phyloP scores from a whole-genome alignment of 2,888 invertebrate genomes.

The Cataglyphis rosenhaueri region DNA sequence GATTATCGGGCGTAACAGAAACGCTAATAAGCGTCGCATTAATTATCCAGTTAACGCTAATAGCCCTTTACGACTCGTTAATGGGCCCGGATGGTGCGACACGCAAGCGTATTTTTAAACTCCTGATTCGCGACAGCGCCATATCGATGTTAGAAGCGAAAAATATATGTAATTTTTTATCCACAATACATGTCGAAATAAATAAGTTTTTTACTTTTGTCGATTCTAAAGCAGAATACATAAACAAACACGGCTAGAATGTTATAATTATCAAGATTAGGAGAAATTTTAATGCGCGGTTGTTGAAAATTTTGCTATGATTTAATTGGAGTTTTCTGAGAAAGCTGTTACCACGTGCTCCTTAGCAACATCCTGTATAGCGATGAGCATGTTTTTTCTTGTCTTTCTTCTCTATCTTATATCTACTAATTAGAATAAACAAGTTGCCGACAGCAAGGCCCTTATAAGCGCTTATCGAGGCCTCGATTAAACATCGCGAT shows the following conservation, averaged over 20 bases:
- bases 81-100: conserved; percentile 9
- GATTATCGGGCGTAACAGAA: conserved; percentile 45
- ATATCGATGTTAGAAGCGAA: not conserved
- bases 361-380: conserved; percentile 27
- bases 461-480: conserved; percentile 69
- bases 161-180: not conserved
- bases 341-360: conserved; percentile 3
- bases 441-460: conserved; percentile 73
- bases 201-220: not conserved
- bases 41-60: conserved; percentile 50
- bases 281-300: not conserved
- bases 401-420: conserved; percentile 38
- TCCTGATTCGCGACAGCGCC: not conserved
- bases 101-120: conserved; percentile 2
- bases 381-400: conserved; percentile 9
- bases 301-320: not conserved
- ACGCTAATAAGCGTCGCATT: conserved; percentile 52
- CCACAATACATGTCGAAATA: not conserved
- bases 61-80: conserved; percentile 50
- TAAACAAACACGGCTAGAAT: not conserved
- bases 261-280: not conserved
- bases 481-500: conserved; percentile 73
- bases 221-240: not conserved
- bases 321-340: not conserved
- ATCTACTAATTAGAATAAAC: conserved; percentile 78